phyloP scores from a whole-genome alignment of 2,797 vertebrate genomes.

The Catharus ustulatus region DNA sequence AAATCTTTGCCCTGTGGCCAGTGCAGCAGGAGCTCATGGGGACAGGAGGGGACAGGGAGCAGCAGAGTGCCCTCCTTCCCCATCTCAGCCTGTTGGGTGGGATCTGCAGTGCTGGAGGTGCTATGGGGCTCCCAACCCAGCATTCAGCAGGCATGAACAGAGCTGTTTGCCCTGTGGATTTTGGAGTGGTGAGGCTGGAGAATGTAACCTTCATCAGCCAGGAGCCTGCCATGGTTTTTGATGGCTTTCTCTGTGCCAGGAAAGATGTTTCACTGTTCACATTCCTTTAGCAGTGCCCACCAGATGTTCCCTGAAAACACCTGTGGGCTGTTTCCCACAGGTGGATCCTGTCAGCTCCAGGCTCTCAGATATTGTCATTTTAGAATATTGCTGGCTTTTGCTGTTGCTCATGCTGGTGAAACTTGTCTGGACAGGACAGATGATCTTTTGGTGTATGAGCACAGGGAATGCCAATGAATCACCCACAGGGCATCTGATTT shows the following conservation, averaged over 20 bases:
- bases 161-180: background rate
- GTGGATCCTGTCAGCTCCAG: background rate
- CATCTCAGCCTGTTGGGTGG: background rate
- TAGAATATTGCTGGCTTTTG: background rate
- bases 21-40: background rate
- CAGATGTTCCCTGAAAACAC: background rate
- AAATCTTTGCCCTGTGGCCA: background rate
- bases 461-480: constrained; percentile 53
- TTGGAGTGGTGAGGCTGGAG: background rate
- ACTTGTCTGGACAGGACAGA: constrained; percentile 39
- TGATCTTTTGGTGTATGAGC: constrained; percentile 3
- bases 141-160: background rate
- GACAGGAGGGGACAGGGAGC: background rate
- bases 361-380: background rate
- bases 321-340: background rate
- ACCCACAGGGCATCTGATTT: constrained; percentile 3
- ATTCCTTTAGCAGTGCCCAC: rapidly evolving
- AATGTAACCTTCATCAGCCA: background rate
- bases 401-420: background rate
- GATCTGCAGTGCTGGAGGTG: background rate
- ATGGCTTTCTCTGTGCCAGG: background rate
- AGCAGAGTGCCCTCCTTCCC: background rate
- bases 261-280: background rate
- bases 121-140: background rate
- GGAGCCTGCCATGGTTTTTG: background rate